Percentiles rank a stretch among this genome's conserved stretches.
phyloP scores from a whole-genome alignment of 2,888 invertebrate genomes.

The Taphrorychus bicolor region DNA sequence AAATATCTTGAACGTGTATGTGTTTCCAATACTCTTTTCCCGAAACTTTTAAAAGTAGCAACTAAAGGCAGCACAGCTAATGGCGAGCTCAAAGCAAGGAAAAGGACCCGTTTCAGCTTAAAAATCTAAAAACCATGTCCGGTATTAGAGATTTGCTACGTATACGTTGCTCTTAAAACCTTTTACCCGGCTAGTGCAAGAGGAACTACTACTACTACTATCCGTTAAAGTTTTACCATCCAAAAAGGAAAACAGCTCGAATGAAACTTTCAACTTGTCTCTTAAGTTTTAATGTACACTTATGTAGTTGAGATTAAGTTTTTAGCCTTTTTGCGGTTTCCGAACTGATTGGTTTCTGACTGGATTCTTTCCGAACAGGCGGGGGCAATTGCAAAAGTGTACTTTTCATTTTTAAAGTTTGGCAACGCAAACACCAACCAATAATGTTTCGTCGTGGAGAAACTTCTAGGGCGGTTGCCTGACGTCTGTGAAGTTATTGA shows the following conservation, averaged over 20 bases:
- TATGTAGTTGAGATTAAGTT: conserved; percentile 8
- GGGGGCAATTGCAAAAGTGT: not conserved
- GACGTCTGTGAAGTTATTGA: too few species aligned
- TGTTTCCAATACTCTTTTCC: not conserved
- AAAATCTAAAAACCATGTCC: conserved; percentile 1
- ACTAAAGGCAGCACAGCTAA: not conserved
- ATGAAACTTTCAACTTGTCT: not conserved
- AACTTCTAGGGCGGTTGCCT: too few species aligned
- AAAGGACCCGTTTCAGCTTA: not conserved
- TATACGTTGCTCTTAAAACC: conserved; percentile 4
- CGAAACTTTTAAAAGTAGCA: not conserved
- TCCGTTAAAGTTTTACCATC: not conserved
- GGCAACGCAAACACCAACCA: not conserved
- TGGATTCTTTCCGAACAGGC: not conserved
- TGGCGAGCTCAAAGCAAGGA: not conserved
- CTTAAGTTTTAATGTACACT: conserved; percentile 7
- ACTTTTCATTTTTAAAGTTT: not conserved
- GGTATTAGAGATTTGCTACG: not conserved
- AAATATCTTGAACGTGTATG: not conserved
- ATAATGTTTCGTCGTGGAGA: too few species aligned
- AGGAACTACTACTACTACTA: too few species aligned
- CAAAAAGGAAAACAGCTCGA: conserved; percentile 3
- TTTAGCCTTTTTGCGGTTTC: conserved; percentile 4
- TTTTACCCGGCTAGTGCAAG: conserved; percentile 1
- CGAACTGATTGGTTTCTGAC: not conserved